Conservation (phyloP, 2,797 vertebrate genomes). For the Melanotaenia parkinsoni region DNA sequence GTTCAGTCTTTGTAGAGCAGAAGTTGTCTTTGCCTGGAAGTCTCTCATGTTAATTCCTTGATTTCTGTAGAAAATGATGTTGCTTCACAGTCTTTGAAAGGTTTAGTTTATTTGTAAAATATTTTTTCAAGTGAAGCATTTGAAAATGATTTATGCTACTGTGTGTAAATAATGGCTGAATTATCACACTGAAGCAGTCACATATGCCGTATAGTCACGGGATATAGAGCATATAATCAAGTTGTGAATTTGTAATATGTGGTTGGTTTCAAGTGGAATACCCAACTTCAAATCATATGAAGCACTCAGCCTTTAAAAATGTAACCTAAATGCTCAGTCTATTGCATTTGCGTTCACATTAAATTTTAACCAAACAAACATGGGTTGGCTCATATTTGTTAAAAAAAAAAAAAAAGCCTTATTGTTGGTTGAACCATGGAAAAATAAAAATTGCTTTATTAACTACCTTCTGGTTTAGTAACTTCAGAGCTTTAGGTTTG, state of each 20-base stretch:
- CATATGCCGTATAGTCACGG: constrained; percentile 15
- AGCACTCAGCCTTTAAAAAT: constrained; percentile 28
- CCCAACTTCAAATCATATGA: constrained; percentile 13
- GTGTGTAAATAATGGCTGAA: constrained; percentile 5
- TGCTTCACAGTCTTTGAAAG: too few relatives aligned
- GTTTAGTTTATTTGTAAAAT: neutral
- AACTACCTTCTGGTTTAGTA: neutral
- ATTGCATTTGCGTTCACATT: constrained; percentile 3
- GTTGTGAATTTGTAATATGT: constrained; percentile 11
- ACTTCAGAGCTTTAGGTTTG: constrained; percentile 4
- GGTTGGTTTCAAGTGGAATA: constrained; percentile 14
- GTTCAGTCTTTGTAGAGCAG: neutral
- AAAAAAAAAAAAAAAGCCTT: constrained; percentile 1
- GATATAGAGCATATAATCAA: constrained; percentile 26
- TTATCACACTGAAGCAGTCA: constrained; percentile 4
- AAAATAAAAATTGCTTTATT: neutral
- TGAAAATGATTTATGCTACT: constrained; percentile 1
- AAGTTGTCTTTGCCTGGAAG: neutral
- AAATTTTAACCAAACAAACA: constrained; percentile 20
- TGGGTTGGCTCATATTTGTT: neutral
- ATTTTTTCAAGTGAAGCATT: neutral
- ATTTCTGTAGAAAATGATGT: neutral
- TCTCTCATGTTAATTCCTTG: neutral
- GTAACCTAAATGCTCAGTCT: constrained; percentile 14
- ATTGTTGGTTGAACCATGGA: neutral